Conservation (phyloP, 1,140 invertebrate species). For the Lithobius niger region DNA sequence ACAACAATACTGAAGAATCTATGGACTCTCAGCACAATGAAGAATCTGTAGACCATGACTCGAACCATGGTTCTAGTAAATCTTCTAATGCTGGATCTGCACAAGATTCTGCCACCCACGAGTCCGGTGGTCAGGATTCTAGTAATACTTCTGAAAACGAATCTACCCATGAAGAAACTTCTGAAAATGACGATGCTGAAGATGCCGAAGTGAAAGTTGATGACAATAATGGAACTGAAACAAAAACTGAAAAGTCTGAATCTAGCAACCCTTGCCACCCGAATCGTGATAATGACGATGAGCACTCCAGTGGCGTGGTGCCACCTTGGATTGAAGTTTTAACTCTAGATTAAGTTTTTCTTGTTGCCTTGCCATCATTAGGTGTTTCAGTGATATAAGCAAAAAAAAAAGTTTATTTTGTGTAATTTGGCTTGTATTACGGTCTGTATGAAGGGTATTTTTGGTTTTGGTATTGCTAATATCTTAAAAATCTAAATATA, state of each 20-base stretch:
- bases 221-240: background rate
- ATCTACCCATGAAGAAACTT: background rate
- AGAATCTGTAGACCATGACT: background rate
- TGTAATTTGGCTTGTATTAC: background rate
- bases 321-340: constrained; percentile 6
- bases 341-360: background rate
- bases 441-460: background rate
- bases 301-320: background rate
- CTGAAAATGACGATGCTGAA: background rate
- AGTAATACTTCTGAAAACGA: background rate
- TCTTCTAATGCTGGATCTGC: background rate
- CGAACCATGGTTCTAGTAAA: background rate
- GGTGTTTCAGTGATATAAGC: background rate
- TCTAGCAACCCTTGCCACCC: background rate
- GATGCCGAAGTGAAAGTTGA: background rate
- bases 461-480: background rate
- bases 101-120: background rate
- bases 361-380: background rate
- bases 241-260: background rate
- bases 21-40: no score
- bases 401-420: background rate
- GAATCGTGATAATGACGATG: background rate
- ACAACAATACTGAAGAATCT: no score
- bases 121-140: background rate
- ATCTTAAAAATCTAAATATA: background rate